phyloP scores from a whole-genome alignment of 2,797 vertebrate species.

The Ataeniobius toweri region DNA sequence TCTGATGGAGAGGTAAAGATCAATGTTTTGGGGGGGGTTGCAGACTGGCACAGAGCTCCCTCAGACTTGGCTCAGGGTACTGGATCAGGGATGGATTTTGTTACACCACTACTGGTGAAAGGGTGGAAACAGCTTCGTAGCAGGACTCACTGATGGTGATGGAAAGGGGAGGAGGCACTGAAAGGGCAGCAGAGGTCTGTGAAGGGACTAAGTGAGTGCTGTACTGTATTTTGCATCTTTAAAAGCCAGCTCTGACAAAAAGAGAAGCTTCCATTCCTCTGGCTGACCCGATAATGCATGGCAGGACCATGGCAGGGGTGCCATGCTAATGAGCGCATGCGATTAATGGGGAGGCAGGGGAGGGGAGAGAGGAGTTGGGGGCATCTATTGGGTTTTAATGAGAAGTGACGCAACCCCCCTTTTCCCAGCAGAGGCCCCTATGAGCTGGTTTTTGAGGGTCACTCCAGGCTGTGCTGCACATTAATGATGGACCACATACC shows the following conservation, averaged over 20 bases:
- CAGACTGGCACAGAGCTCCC: slow-evolving; percentile 53
- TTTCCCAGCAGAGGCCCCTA: slow-evolving; percentile 65
- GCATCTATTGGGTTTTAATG: slow-evolving; percentile 68
- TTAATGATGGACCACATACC: slow-evolving; percentile 75
- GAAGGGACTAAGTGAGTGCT: slow-evolving; percentile 56
- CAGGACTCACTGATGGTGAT: not conserved
- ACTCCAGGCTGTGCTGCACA: slow-evolving; percentile 66
- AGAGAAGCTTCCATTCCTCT: slow-evolving; percentile 64
- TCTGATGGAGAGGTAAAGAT: slow-evolving; percentile 22
- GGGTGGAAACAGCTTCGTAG: not conserved
- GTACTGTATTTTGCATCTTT: slow-evolving; percentile 75
- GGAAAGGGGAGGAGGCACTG: slow-evolving; percentile 12
- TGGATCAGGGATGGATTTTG: slow-evolving; percentile 39
- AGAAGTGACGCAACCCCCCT: slow-evolving; percentile 63
- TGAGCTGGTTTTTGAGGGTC: slow-evolving; percentile 55
- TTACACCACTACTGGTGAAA: slow-evolving; percentile 19
- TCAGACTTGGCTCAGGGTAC: slow-evolving; percentile 55
- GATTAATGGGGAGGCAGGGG: slow-evolving; percentile 52
- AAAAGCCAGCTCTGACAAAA: slow-evolving; percentile 70
- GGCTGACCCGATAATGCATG: slow-evolving; percentile 67
- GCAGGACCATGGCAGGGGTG: slow-evolving; percentile 64
- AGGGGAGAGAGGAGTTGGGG: slow-evolving; percentile 10
- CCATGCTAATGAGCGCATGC: slow-evolving; percentile 78
- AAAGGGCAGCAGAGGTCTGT: slow-evolving; percentile 22
- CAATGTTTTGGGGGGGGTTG: not conserved